Percentiles rank a stretch among this genome's conserved stretches.
phyloP scores from a whole-genome alignment of 2,113 vertebrate genomes.

The Mastomys coucha region DNA sequence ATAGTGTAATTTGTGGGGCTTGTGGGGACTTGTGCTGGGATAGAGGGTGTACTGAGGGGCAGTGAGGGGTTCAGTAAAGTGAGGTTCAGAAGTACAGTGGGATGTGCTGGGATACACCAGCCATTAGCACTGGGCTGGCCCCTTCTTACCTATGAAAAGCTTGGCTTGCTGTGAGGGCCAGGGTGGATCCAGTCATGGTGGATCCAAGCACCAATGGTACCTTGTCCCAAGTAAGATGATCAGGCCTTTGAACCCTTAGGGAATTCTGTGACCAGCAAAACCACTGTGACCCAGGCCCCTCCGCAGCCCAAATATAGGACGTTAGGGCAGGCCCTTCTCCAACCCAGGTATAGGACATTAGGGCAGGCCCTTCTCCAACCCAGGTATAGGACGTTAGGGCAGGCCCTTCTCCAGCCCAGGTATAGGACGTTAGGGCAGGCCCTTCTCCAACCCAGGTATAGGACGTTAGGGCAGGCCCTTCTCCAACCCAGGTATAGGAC shows the following conservation, averaged over 20 bases:
- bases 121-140: background rate
- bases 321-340: too few relatives aligned
- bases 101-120: background rate
- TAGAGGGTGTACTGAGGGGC: background rate
- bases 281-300: background rate
- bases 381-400: rapidly evolving
- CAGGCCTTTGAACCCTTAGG: background rate
- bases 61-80: background rate
- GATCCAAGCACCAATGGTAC: too few relatives aligned
- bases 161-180: background rate
- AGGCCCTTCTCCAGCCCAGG: too few relatives aligned
- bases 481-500: too few relatives aligned
- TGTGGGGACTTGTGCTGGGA: background rate
- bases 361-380: too few relatives aligned
- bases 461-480: rapidly evolving
- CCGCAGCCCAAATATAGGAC: too few relatives aligned
- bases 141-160: background rate
- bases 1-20: background rate
- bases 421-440: rapidly evolving
- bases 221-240: too few relatives aligned
- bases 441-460: too few relatives aligned
- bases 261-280: background rate
- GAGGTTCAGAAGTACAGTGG: background rate
- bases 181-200: rapidly evolving
- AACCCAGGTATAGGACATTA: rapidly evolving